phyloP scores from a whole-genome alignment of 37 sponge, comb jelly and placozoan species.

The Chondrosia reniformis region DNA sequence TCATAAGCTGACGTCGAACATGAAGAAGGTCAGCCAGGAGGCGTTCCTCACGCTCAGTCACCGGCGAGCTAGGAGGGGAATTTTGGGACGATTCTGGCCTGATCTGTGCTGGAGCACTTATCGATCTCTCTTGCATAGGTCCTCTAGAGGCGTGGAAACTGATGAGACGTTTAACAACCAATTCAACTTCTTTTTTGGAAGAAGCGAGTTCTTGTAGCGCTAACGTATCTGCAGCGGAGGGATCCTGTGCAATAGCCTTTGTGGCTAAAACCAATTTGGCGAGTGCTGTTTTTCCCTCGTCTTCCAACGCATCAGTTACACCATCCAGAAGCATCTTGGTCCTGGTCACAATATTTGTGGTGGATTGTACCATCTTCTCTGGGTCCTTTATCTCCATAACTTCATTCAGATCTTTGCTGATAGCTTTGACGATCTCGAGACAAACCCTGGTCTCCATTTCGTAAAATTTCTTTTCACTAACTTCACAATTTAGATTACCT shows the following conservation, averaged over 20 bases:
- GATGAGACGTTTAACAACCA: slow-evolving; percentile 46
- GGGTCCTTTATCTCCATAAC: slow-evolving; percentile 53
- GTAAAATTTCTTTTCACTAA: too few species aligned
- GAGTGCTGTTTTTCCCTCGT: slow-evolving; percentile 34
- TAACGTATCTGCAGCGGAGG: slow-evolving; percentile 40
- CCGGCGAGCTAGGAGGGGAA: neutral
- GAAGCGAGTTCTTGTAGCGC: slow-evolving; percentile 48
- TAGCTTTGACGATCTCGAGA: slow-evolving; percentile 28
- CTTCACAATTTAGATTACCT: too few species aligned
- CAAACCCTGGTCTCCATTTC: slow-evolving; percentile 36
- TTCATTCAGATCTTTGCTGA: slow-evolving; percentile 38
- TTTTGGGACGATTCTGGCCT: neutral
- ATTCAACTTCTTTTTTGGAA: slow-evolving; percentile 48
- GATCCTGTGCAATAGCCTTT: slow-evolving; percentile 55
- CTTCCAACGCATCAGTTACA: slow-evolving; percentile 31
- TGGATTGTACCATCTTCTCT: slow-evolving; percentile 53
- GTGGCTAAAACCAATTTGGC: slow-evolving; percentile 65
- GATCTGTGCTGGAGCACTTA: neutral
- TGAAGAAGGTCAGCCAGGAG: slow-evolving; percentile 31
- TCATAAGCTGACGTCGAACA: slow-evolving; percentile 17
- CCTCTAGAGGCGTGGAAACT: slow-evolving; percentile 25
- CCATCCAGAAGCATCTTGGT: slow-evolving; percentile 51
- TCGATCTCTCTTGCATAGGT: neutral
- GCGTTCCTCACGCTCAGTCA: slow-evolving; percentile 36
- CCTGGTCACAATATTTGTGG: slow-evolving; percentile 50